Conservation (phyloP, 2,113 vertebrate genomes). For the Hippoglossus stenolepis region DNA sequence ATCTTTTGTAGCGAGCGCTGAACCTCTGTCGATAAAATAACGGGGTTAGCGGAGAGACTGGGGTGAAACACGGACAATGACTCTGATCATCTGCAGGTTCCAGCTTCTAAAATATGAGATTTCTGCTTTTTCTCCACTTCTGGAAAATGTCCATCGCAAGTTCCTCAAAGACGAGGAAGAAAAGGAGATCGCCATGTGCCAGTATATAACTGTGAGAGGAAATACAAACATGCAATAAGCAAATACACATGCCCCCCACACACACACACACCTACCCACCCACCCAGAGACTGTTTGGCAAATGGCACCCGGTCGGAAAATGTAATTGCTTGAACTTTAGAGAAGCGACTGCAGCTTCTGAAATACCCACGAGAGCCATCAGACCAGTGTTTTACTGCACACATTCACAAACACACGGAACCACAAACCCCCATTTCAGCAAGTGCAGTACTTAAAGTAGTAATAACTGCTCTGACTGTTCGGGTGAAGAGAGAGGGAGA, state of each 20-base stretch:
- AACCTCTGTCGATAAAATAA: too few species aligned
- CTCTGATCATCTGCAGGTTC: too few species aligned
- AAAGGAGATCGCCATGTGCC: neutral
- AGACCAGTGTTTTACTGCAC: slow-evolving; percentile 64
- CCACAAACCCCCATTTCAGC: slow-evolving; percentile 66
- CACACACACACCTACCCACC: slow-evolving; percentile 40
- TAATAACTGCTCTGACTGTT: slow-evolving; percentile 70
- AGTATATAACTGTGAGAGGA: neutral
- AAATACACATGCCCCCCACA: slow-evolving; percentile 41
- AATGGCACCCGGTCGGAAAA: slow-evolving; percentile 71
- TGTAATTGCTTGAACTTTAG: slow-evolving; percentile 80
- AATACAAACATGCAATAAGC: slow-evolving; percentile 32
- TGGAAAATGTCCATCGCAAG: too few species aligned
- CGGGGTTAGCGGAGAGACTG: too few species aligned
- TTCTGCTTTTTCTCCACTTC: too few species aligned
- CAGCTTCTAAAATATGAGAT: too few species aligned
- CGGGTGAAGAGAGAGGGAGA: slow-evolving; percentile 47
- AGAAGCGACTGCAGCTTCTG: slow-evolving; percentile 70
- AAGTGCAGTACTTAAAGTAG: slow-evolving; percentile 71
- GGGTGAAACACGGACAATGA: too few species aligned
- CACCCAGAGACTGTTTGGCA: slow-evolving; percentile 57
- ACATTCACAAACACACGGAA: slow-evolving; percentile 35
- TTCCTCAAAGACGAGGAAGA: too few species aligned
- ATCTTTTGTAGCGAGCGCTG: neutral
- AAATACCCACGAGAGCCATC: slow-evolving; percentile 73